These are phyloP conservation scores for Lacerta viridis DNA, from an alignment of 2,797 vertebrate genomes.

Conservation along the genomic window DNA sequence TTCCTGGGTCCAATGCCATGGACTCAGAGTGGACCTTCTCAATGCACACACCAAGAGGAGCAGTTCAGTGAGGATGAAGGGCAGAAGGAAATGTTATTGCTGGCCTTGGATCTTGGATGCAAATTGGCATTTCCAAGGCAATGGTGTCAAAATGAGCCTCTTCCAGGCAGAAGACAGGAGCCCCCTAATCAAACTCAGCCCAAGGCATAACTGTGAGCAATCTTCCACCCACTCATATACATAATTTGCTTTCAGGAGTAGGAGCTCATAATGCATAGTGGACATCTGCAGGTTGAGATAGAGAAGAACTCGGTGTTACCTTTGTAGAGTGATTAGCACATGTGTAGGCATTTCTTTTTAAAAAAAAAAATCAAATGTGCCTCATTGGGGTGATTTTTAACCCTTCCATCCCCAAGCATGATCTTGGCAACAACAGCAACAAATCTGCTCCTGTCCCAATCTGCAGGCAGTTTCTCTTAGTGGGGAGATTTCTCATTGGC, in stretches of 20 bases:
- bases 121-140: not conserved
- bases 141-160: not conserved
- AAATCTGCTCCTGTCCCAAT: no score
- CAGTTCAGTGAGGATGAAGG: not conserved
- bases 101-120: not conserved
- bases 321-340: not conserved
- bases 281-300: not conserved
- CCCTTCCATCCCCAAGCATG: no score
- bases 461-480: no score
- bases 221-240: no score
- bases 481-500: no score
- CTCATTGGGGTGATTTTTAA: no score
- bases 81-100: no score
- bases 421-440: no score
- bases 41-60: not conserved
- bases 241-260: no score
- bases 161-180: not conserved
- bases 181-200: not conserved
- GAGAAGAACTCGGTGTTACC: not conserved
- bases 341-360: not conserved
- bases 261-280: no score
- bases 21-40: not conserved
- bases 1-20: not conserved
- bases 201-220: not conserved
- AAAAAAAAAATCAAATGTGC: not conserved